These are phyloP conservation scores for Drosophila kikkawai DNA, from an alignment of 1,140 invertebrate genomes.

Conservation along the genomic window DNA sequence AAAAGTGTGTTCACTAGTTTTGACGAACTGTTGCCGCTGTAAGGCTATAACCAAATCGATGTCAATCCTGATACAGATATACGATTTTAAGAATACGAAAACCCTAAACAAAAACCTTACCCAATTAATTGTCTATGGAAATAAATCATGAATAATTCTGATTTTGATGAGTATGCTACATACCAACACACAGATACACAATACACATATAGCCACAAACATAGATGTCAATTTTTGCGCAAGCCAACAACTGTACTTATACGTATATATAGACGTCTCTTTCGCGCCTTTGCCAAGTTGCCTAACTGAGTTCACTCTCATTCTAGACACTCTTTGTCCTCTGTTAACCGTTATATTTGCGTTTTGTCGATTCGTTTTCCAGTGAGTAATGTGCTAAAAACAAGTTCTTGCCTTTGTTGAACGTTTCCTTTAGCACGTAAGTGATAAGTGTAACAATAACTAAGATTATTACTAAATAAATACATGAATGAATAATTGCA, in stretches of 20 bases:
- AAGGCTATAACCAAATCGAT: conserved; percentile 10
- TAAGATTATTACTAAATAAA: conserved; percentile 77
- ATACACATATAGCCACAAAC: conserved; percentile 30
- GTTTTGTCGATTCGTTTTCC: conserved; percentile 27
- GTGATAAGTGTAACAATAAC: conserved; percentile 79
- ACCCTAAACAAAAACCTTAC: conserved; percentile 11
- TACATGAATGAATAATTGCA: conserved; percentile 37
- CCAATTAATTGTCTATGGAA: conserved; percentile 41
- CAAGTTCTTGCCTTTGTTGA: conserved; percentile 37
- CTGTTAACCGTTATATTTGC: conserved; percentile 20
- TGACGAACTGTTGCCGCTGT: conserved; percentile 28
- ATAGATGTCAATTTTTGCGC: conserved; percentile 78
- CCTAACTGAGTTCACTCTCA: conserved; percentile 69
- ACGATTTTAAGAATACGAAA: conserved; percentile 50
- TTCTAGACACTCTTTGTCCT: conserved; percentile 25
- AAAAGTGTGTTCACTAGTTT: conserved; percentile 22
- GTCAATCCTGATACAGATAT: conserved; percentile 39
- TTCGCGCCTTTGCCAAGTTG: conserved; percentile 78
- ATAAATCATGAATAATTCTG: conserved; percentile 21
- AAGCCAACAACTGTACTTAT: conserved; percentile 38
- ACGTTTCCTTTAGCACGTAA: conserved; percentile 65
- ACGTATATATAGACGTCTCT: conserved; percentile 44
- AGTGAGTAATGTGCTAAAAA: conserved; percentile 46
- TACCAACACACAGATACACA: conserved; percentile 21
- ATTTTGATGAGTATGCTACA: conserved; percentile 31